These are phyloP conservation scores for Lordiphosa stackelbergi DNA, from an alignment of 1,140 invertebrate genomes.

Conservation along the genomic window DNA sequence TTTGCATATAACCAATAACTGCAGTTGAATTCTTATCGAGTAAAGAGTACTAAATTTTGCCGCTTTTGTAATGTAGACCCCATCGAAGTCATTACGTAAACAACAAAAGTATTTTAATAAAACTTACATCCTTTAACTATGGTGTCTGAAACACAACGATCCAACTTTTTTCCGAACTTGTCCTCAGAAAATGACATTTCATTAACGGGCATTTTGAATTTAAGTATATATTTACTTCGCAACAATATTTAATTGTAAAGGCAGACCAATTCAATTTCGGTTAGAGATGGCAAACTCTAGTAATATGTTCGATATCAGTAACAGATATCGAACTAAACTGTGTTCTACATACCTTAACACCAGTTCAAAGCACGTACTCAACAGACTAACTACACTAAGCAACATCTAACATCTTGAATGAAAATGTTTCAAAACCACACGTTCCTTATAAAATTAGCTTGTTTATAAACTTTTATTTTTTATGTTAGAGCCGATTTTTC, in stretches of 20 bases:
- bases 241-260: neutral
- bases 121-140: slow-evolving; percentile 81
- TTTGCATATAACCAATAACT: too few relatives aligned
- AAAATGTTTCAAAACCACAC: too few relatives aligned
- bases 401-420: too few relatives aligned
- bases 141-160: slow-evolving; percentile 81
- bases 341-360: too few relatives aligned
- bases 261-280: slow-evolving; percentile 1
- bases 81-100: slow-evolving; percentile 36
- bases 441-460: too few relatives aligned
- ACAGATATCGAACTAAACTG: neutral
- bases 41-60: too few relatives aligned
- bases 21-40: too few relatives aligned
- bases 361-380: too few relatives aligned
- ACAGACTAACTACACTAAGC: too few relatives aligned
- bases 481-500: too few relatives aligned
- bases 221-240: neutral
- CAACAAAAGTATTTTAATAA: neutral
- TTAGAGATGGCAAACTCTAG: slow-evolving; percentile 1
- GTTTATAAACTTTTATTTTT: too few relatives aligned
- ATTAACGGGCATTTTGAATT: slow-evolving; percentile 17
- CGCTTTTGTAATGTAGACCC: too few relatives aligned
- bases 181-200: slow-evolving; percentile 76
- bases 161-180: slow-evolving; percentile 79
- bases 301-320: neutral